Conservation (phyloP, 2,888 invertebrate genomes). For the Dryobotodes eremita region DNA sequence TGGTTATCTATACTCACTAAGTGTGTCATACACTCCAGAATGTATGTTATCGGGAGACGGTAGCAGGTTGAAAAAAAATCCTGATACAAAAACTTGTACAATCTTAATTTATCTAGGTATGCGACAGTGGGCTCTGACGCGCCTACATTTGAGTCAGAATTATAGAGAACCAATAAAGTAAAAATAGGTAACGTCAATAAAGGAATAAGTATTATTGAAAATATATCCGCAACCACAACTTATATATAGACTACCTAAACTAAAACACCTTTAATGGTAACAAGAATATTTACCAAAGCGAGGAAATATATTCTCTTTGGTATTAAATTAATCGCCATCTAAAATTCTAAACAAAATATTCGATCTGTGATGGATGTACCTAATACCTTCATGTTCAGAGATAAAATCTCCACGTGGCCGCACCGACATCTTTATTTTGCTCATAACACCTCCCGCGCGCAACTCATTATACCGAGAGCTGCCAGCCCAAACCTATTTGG, state of each 20-base stretch:
- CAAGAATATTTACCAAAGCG: neutral
- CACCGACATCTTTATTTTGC: conserved; percentile 35
- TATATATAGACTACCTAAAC: neutral
- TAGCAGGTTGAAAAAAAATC: conserved; percentile 73
- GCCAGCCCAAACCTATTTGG: conserved; percentile 59
- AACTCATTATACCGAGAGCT: conserved; percentile 34
- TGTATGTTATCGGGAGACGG: conserved; percentile 71
- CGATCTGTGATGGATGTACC: neutral
- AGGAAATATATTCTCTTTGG: neutral
- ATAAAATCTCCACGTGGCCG: conserved; percentile 32
- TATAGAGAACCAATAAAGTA: conserved; percentile 41
- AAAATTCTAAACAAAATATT: neutral
- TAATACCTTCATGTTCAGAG: neutral
- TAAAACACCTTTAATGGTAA: neutral
- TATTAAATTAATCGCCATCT: neutral
- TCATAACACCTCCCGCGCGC: conserved; percentile 24
- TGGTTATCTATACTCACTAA: conserved; percentile 72
- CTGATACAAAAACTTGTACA: conserved; percentile 57
- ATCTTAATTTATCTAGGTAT: conserved; percentile 63
- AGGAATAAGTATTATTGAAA: neutral
- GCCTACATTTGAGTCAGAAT: conserved; percentile 45
- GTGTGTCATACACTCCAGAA: conserved; percentile 80
- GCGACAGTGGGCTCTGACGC: conserved; percentile 42
- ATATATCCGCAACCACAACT: neutral
- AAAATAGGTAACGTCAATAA: conserved; percentile 17